These are phyloP conservation scores for Clanis bilineata DNA, from an alignment of 2,888 invertebrate species.

Conservation along the genomic window DNA sequence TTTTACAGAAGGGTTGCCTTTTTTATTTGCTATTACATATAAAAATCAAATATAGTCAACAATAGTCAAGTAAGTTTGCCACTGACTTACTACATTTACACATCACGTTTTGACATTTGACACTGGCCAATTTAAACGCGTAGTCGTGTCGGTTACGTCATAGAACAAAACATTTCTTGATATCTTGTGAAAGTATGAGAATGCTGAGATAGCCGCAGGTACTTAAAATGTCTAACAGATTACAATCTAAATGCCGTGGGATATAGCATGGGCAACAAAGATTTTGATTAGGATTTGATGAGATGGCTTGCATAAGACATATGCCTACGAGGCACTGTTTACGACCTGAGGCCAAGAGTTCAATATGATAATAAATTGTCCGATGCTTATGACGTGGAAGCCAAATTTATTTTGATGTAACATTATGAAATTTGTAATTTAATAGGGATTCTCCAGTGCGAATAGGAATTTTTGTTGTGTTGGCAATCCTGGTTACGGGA, in stretches of 20 bases:
- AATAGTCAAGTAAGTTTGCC: too few species aligned
- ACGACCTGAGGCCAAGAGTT: neutral
- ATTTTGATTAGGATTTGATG: conserved; percentile 9
- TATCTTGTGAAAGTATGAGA: conserved; percentile 14
- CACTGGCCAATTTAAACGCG: neutral
- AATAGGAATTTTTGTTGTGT: too few species aligned
- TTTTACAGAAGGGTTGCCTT: too few species aligned
- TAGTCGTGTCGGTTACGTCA: conserved; percentile 7
- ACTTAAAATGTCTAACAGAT: neutral
- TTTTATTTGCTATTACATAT: too few species aligned
- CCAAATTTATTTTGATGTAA: neutral
- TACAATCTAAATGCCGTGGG: conserved; percentile 2
- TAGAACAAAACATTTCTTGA: conserved; percentile 13
- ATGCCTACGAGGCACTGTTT: conserved; percentile 12
- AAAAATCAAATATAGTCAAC: too few species aligned
- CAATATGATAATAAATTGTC: neutral
- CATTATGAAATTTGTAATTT: neutral
- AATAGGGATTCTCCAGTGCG: too few species aligned
- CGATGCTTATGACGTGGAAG: neutral
- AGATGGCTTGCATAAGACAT: neutral
- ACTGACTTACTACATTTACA: neutral
- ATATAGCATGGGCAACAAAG: neutral
- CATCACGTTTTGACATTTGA: conserved; percentile 7
- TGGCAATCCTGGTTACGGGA: too few species aligned
- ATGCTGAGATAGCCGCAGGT: neutral